Conservation (phyloP, 2,113 vertebrate species). For the Zosterops lateralis region DNA sequence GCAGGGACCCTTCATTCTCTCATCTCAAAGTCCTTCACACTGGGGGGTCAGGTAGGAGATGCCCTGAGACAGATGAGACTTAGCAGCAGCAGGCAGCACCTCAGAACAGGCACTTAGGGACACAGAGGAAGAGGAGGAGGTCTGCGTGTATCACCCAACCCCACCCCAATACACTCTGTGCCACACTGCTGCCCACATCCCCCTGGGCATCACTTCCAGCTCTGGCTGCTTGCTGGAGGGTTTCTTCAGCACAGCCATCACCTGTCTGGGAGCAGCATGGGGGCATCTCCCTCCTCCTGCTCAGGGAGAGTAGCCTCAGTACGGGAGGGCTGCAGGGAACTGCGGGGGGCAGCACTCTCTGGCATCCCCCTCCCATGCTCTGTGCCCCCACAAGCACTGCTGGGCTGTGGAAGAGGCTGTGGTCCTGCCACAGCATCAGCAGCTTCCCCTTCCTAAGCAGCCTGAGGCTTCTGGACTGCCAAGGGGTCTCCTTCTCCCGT, state of each 20-base stretch:
- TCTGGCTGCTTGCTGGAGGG: neutral
- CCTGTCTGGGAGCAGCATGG: fast-evolving
- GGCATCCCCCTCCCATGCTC: neutral
- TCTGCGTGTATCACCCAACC: neutral
- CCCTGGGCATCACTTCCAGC: neutral
- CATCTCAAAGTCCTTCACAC: neutral
- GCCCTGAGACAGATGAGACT: neutral
- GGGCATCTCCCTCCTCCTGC: neutral
- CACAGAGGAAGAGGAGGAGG: neutral
- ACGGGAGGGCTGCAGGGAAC: fast-evolving
- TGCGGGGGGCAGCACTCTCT: neutral
- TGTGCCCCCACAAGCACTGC: neutral
- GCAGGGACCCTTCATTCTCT: neutral
- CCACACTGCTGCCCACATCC: neutral
- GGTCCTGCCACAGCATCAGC: fast-evolving
- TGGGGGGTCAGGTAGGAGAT: neutral
- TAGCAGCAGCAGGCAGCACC: neutral
- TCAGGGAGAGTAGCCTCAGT: fast-evolving
- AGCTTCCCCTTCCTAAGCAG: neutral
- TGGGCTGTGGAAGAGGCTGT: neutral
- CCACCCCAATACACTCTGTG: fast-evolving
- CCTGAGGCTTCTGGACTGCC: neutral
- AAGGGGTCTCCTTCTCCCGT: neutral
- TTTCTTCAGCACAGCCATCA: neutral
- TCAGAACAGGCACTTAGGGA: neutral